Evolutionary conservation across 2,113 vertebrate genomes (phyloP).

Genomic region (Dicaeum eximium): DNA sequence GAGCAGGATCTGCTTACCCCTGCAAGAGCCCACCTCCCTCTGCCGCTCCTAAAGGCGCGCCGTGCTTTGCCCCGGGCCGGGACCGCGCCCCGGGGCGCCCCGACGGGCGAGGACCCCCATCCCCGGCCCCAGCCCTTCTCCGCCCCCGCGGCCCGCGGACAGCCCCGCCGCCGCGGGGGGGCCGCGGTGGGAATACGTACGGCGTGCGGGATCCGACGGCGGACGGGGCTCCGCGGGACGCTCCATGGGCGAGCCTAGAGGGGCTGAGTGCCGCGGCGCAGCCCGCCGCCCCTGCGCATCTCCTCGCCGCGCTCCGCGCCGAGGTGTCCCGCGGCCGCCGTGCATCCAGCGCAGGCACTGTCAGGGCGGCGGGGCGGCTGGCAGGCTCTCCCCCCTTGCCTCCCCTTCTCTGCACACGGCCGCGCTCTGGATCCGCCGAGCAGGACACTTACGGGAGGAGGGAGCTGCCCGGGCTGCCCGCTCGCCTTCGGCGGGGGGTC

Average conservation of each 20-base stretch:
- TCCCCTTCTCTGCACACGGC: constrained; percentile 50
- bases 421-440: constrained; percentile 21
- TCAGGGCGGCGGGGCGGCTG: background rate
- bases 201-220: constrained; percentile 38
- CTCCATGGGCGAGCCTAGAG: constrained; percentile 50
- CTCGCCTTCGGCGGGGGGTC: background rate
- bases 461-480: constrained; percentile 17
- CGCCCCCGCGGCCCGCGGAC: background rate
- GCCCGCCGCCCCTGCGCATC: constrained; percentile 14
- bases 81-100: background rate
- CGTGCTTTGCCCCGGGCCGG: background rate
- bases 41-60: background rate
- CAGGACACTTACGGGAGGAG: constrained; percentile 52
- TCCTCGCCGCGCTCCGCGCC: constrained; percentile 21
- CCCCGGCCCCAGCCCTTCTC: background rate
- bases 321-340: constrained; percentile 33
- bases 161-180: background rate
- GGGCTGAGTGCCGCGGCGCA: background rate
- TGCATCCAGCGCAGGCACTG: constrained; percentile 37
- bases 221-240: constrained; percentile 2
- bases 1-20: background rate
- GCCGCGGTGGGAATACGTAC: constrained; percentile 30
- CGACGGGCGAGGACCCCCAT: background rate
- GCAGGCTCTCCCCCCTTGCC: constrained; percentile 12
- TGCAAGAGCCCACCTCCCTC: background rate